phyloP scores from a whole-genome alignment of 2,888 invertebrate genomes.

The Diaperis boleti region DNA sequence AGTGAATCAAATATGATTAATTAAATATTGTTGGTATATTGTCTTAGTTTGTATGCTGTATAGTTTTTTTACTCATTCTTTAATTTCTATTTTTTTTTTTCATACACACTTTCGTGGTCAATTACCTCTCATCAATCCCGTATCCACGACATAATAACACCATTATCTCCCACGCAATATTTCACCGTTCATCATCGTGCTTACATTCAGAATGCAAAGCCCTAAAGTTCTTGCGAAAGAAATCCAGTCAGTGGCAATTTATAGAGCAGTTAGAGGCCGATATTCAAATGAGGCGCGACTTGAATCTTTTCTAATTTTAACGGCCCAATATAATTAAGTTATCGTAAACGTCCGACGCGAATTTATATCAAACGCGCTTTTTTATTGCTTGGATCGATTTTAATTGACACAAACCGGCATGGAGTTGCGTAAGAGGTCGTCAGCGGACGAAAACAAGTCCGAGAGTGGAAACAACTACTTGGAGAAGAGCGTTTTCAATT shows the following conservation, averaged over 20 bases:
- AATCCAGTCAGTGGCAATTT: conserved; percentile 23
- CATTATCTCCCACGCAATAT: too few relatives aligned
- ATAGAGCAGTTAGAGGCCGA: conserved; percentile 10
- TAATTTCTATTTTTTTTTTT: too few relatives aligned
- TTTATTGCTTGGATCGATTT: conserved; percentile 12
- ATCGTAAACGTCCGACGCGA: conserved; percentile 28
- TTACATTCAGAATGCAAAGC: too few relatives aligned
- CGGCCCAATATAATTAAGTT: conserved; percentile 26
- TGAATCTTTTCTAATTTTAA: conserved; percentile 16
- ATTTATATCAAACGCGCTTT: conserved; percentile 22
- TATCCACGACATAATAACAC: too few relatives aligned
- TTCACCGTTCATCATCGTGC: too few relatives aligned
- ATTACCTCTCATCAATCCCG: too few relatives aligned
- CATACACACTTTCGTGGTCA: too few relatives aligned
- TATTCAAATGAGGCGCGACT: conserved; percentile 23
- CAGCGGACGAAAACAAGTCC: neutral
- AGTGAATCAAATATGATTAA: too few relatives aligned
- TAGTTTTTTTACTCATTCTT: too few relatives aligned
- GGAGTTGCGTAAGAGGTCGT: conserved; percentile 1
- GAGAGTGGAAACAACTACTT: neutral
- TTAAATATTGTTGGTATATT: too few relatives aligned
- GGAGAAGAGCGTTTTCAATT: neutral
- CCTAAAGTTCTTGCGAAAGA: too few relatives aligned
- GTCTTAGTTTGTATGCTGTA: too few relatives aligned
- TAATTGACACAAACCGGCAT: neutral